Evolutionary conservation across 2,113 vertebrate species (phyloP), one percentile per base, ranked within the genome.

Genomic region (Patagioenas fasciata): DNA sequence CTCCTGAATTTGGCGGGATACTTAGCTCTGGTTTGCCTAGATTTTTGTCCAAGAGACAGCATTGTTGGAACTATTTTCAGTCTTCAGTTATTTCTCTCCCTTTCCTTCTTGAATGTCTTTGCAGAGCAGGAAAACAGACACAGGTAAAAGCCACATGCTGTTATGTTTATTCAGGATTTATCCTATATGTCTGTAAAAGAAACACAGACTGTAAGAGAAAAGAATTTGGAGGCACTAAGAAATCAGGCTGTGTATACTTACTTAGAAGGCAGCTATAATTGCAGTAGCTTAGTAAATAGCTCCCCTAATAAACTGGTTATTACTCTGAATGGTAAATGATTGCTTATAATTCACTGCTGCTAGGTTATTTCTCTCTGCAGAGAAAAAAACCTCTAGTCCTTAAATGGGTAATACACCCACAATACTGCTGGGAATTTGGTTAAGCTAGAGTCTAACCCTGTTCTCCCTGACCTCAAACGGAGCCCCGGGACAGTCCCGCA

Each of bases 291-390:
- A 90, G 74, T 73, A 96, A 93, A 85, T 34, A 38, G 15, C 54
- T 89, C 42, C 24, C 34, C 85, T 83, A 90, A 85, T 90, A 93
- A 91, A 93, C 48, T 72, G 34, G 32, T 88, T 91, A 80, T 96
- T 96, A 88, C 71, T 93, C 64, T 65, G 91, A 82, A 88, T 83
- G 54, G 64, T 88, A 93, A 91, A 60, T 67, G 75, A 90, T 56
- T 80, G 75, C 34, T 83, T 42, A 60, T 78, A 82, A 88, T 81
- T 89, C 56, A 78, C 51, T 80, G 64, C 64, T 89, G 40, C 54
- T 51, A 38, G 44, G 21, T 57, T 89, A 75, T 42, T 95, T 92
- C 57, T 72, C 11, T n/a, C 56, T 80, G 53, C 5, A 25, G 65
- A 81, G 36, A 26, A 79, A 84, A 32, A 10, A 44, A 38, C 9